Conservation (phyloP, 64 coral and sea anemone species). For the Pocillopora verrucosa region DNA sequence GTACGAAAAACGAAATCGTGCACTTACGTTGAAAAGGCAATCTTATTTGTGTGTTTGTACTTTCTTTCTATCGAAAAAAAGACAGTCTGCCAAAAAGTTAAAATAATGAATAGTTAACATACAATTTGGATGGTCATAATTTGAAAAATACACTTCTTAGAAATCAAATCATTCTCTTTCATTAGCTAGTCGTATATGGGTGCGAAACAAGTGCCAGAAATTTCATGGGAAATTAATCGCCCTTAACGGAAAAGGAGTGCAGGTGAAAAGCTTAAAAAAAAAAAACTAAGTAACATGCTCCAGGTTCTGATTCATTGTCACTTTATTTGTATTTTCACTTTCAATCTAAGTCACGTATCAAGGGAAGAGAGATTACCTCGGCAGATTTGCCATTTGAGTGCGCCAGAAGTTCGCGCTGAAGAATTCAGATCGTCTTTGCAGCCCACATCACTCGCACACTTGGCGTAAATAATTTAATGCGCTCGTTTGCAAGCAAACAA, state of each 20-base stretch:
- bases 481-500: conserved; percentile 27
- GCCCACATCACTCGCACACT: neutral
- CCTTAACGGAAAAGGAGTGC: neutral
- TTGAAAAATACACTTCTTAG: conserved; percentile 47
- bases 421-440: neutral
- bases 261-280: conserved; percentile 16
- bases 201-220: conserved; percentile 28
- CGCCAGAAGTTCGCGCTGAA: neutral
- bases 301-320: neutral
- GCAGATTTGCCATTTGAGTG: neutral
- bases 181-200: conserved; percentile 24
- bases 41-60: neutral
- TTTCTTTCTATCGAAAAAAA: conserved; percentile 3
- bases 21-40: neutral
- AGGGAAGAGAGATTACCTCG: neutral
- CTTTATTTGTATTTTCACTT: conserved; percentile 11
- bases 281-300: neutral
- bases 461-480: conserved; percentile 19
- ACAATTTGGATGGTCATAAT: conserved; percentile 35
- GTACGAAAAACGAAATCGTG: neutral
- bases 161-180: conserved; percentile 46
- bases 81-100: conserved; percentile 39
- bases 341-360: neutral
- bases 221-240: conserved; percentile 15
- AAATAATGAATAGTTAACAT: conserved; percentile 59